Percentiles rank a stretch among this genome's conserved stretches.
Evolutionary conservation across 2,888 invertebrate genomes (phyloP).

Genomic region (Agrotis puta): DNA sequence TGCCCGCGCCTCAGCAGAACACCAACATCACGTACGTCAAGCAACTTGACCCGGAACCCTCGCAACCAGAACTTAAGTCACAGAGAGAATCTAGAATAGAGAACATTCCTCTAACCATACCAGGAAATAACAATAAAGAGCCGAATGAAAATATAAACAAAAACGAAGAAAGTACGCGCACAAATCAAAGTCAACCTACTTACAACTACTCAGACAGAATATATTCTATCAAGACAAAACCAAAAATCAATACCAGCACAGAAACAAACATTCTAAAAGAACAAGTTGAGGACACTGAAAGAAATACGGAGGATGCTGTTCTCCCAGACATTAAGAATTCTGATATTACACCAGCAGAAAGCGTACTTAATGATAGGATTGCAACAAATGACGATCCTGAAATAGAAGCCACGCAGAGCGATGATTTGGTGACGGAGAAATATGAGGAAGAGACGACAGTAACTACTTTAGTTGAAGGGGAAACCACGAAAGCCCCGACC

Average conservation of each 20-base stretch:
- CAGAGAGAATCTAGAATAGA: conserved; percentile 74
- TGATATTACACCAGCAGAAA: conserved; percentile 56
- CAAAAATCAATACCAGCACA: conserved; percentile 42
- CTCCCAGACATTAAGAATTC: conserved; percentile 16
- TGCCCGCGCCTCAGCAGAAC: conserved; percentile 77
- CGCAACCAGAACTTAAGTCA: conserved; percentile 32
- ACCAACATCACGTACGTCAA: conserved; percentile 81
- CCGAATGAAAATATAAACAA: conserved; percentile 4
- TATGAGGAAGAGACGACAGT: conserved; percentile 64
- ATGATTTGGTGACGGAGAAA: conserved; percentile 67
- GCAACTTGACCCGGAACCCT: conserved; percentile 68
- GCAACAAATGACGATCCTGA: conserved; percentile 57
- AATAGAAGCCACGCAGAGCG: conserved; percentile 64
- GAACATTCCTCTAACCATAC: conserved; percentile 73
- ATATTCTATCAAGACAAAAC: conserved; percentile 53
- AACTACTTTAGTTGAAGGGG: conserved; percentile 58
- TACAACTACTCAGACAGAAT: conserved; percentile 56
- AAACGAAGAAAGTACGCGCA: conserved; percentile 5
- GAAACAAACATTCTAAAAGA: conserved; percentile 32
- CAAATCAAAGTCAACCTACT: conserved; percentile 24
- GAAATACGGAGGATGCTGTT: conserved; percentile 12
- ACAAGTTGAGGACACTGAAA: conserved; percentile 10
- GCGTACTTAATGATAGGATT: conserved; percentile 38
- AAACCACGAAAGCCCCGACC: conserved; percentile 67
- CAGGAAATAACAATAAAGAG: conserved; percentile 51